These are phyloP conservation scores for Scarus forsteni DNA, from an alignment of 2,797 vertebrate species.

Conservation along the genomic window DNA sequence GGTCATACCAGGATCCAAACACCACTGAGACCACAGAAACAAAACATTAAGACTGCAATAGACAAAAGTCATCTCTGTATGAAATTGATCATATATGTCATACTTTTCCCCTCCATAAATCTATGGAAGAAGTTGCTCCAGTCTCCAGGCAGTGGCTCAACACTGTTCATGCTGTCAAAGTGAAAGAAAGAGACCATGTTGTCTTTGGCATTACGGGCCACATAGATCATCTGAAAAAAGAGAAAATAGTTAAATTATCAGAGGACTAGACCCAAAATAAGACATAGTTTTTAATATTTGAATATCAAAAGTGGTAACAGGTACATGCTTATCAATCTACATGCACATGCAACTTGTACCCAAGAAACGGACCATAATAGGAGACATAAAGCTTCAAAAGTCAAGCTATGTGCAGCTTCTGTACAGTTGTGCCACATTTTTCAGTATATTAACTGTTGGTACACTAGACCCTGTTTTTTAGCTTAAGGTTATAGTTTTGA, in stretches of 20 bases:
- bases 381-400: too few relatives aligned
- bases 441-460: too few relatives aligned
- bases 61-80: background rate
- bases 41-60: background rate
- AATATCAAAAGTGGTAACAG: too few relatives aligned
- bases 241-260: background rate
- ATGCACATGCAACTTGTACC: too few relatives aligned
- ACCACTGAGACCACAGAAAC: conserved; percentile 71
- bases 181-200: conserved; percentile 89
- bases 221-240: conserved; percentile 78
- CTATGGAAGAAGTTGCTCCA: conserved; percentile 76
- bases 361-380: too few relatives aligned
- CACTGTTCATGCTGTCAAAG: conserved; percentile 87
- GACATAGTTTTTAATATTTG: background rate
- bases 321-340: too few relatives aligned
- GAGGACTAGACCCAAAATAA: background rate
- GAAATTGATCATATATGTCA: conserved; percentile 1
- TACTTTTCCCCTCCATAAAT: conserved; percentile 79
- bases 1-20: conserved; percentile 89
- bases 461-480: too few relatives aligned
- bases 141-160: conserved; percentile 84
- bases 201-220: conserved; percentile 93
- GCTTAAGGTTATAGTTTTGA: too few relatives aligned
- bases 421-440: too few relatives aligned
- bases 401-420: too few relatives aligned